Evolutionary conservation across 2,797 vertebrate species (phyloP), one percentile per base, ranked within the genome.

Genomic region (Lerista edwardsae): DNA sequence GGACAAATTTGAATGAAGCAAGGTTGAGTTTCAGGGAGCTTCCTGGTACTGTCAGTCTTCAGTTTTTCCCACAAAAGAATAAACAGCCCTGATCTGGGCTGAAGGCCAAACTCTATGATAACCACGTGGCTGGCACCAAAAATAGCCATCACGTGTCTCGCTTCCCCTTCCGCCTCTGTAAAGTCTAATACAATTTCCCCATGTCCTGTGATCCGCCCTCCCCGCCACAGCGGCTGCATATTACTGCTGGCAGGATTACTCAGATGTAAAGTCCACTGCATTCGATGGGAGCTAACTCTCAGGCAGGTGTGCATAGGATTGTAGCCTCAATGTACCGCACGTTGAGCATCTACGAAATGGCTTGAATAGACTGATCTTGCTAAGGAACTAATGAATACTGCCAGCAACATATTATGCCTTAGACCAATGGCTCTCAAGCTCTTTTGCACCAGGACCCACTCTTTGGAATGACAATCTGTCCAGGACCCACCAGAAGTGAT

Each of bases 41-140:
- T 90, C 92, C 87, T 93, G 91, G 91, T 91, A 91, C 86, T 90
- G 92, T 92, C 92, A 90, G 75, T 79, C 75, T 91, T 86, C 91
- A 93, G 76, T 64, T 85, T 91, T 84, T 92, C 85, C 87, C 76
- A 91, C 67, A 91, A 86, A 91, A 87, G 90, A 92, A 94, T 91
- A 87, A 93, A 92, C 91, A 91, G 87, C 82, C 89, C 64, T 86
- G 78, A 47, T 77, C 76, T 41, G 65, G 79, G 79, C 73, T 64
- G 67, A 55, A 27, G 55, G 73, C 84, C 84, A 86, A 77, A 80
- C 39, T 71, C 69, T 79, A 91, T 91, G 84, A 82, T 82, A 77
- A 77, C 64, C 84, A 82, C 67, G 65, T 64, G 74, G 65, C 79
- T 76, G 65, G n/a, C 65, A 31, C 41, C 64, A 71, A 51, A 64